These are phyloP conservation scores for Drosophila quasianomalipes DNA, from an alignment of 2,888 invertebrate genomes.

Conservation along the genomic window DNA sequence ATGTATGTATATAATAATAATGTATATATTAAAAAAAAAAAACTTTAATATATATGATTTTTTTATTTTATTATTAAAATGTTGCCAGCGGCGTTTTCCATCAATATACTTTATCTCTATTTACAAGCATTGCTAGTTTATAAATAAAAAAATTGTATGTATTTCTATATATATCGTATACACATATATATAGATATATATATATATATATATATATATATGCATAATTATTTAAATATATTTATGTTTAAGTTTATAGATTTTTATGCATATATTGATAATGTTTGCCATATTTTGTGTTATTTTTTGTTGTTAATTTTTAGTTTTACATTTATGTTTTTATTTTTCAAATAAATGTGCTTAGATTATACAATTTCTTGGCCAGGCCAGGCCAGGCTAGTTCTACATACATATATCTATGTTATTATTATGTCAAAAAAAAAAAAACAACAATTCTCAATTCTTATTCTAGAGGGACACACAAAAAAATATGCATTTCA, in stretches of 20 bases:
- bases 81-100: constrained; percentile 47
- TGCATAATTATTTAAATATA: neutral
- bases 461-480: constrained; percentile 47
- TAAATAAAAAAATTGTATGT: constrained; percentile 56
- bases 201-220: constrained; percentile 1
- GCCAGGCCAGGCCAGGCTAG: constrained; percentile 52
- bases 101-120: constrained; percentile 60
- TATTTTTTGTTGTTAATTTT: neutral
- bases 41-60: constrained; percentile 36
- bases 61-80: constrained; percentile 56
- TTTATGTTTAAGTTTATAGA: constrained; percentile 27
- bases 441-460: constrained; percentile 39
- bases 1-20: constrained; percentile 26
- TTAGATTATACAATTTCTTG: constrained; percentile 52
- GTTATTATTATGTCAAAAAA: constrained; percentile 43
- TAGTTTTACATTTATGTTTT: constrained; percentile 7
- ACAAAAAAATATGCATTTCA: constrained; percentile 52
- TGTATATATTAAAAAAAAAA: constrained; percentile 34
- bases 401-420: constrained; percentile 47
- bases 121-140: constrained; percentile 73
- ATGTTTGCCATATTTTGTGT: constrained; percentile 26
- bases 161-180: constrained; percentile 3
- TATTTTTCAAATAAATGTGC: constrained; percentile 27
- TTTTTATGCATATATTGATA: constrained; percentile 44
- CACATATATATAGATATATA: constrained; percentile 6